Percentiles rank a stretch among this genome's conserved stretches.
Evolutionary conservation across 2,797 vertebrate genomes (phyloP).

Genomic region (Gorsachius magnificus): DNA sequence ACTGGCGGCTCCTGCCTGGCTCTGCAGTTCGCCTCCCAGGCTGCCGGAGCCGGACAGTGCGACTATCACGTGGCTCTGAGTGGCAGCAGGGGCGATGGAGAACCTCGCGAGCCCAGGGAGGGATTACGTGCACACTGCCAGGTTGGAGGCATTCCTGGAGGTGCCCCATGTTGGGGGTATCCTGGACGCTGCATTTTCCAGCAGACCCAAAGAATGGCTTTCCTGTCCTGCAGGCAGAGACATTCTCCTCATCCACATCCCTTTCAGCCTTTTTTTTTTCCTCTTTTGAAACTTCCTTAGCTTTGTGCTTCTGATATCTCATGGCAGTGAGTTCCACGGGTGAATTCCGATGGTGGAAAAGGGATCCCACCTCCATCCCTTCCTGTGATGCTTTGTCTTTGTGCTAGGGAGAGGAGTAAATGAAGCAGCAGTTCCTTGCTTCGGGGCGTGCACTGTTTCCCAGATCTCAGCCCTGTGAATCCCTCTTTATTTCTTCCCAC

Average conservation of each 20-base stretch:
- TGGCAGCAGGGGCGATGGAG: background rate
- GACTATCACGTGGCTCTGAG: background rate
- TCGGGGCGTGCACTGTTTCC: background rate
- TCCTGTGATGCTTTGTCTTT: background rate
- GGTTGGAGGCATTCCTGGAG: background rate
- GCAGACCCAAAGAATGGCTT: background rate
- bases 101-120: background rate
- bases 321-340: background rate
- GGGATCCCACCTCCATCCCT: background rate
- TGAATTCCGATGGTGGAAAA: background rate
- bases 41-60: background rate
- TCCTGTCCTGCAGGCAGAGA: background rate
- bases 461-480: background rate
- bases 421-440: background rate
- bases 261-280: background rate
- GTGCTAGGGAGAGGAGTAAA: background rate
- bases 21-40: background rate
- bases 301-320: background rate
- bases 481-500: background rate
- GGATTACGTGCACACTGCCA: rapidly evolving
- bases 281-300: background rate
- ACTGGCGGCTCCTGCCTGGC: background rate
- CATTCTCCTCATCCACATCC: background rate
- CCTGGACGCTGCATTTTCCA: background rate
- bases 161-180: background rate